Evolutionary conservation across 2,113 vertebrate species (phyloP).

Genomic region (Phoxinus phoxinus): DNA sequence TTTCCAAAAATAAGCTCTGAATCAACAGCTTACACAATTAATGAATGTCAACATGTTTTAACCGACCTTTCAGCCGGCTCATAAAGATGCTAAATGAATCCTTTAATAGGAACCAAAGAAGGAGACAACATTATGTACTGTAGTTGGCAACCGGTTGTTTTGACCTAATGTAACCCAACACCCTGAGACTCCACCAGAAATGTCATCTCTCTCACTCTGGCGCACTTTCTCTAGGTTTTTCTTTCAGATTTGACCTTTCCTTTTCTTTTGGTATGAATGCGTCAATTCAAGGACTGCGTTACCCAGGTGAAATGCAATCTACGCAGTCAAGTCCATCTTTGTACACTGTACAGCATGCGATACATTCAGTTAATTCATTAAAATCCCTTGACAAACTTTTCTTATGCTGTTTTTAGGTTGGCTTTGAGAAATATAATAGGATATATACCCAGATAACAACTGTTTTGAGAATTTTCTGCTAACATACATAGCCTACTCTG

Average conservation of each 20-base stretch:
- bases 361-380: background rate
- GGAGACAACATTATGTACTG: background rate
- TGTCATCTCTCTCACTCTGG: background rate
- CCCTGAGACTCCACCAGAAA: slow-evolving; percentile 20
- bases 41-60: slow-evolving; percentile 13
- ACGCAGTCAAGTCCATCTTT: background rate
- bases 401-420: background rate
- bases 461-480: background rate
- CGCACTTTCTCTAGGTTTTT: background rate
- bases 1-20: slow-evolving; percentile 32
- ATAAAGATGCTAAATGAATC: background rate
- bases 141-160: background rate
- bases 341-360: background rate
- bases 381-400: background rate
- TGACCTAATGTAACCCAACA: background rate
- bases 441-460: background rate
- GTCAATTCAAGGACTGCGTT: slow-evolving; percentile 45
- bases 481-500: background rate
- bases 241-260: slow-evolving; percentile 10
- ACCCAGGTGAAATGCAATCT: slow-evolving; percentile 36
- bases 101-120: background rate
- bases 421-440: slow-evolving; percentile 3
- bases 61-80: background rate
- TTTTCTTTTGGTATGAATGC: slow-evolving; percentile 33
- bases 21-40: slow-evolving; percentile 11